Conservation (phyloP, 2,797 vertebrate genomes). For the Pempheris klunzingeri region DNA sequence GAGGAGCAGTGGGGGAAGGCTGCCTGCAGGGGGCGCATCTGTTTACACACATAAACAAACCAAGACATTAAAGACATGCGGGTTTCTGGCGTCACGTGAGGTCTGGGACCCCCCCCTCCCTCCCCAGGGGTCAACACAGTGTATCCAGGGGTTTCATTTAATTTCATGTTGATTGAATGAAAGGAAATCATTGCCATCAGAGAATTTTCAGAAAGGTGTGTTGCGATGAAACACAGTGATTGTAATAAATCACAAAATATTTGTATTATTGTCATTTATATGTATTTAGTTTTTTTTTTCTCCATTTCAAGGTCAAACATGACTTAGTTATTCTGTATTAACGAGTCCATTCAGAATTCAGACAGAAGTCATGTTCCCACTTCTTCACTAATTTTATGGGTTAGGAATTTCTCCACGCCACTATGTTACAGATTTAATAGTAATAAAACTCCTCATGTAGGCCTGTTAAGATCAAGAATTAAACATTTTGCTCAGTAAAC, state of each 20-base stretch:
- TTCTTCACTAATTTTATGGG: neutral
- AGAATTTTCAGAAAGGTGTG: neutral
- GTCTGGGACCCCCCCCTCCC: constrained; percentile 34
- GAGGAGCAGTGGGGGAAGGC: constrained; percentile 53
- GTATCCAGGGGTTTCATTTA: neutral
- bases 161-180: neutral
- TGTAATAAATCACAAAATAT: neutral
- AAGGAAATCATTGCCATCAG: neutral
- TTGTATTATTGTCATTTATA: too few species aligned
- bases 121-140: constrained; percentile 33
- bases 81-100: constrained; percentile 2
- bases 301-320: neutral
- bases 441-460: neutral
- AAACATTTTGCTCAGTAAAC: too few species aligned
- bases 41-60: constrained; percentile 49
- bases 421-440: neutral
- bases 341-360: neutral
- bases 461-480: neutral
- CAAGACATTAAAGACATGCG: constrained; percentile 27
- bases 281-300: too few species aligned
- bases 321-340: neutral
- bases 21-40: constrained; percentile 76
- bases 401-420: neutral
- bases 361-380: neutral
- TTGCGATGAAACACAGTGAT: neutral